Evolutionary conservation across 2,888 invertebrate species (phyloP), one percentile per base, ranked within the genome.

Genomic region (Erebia aethiops): DNA sequence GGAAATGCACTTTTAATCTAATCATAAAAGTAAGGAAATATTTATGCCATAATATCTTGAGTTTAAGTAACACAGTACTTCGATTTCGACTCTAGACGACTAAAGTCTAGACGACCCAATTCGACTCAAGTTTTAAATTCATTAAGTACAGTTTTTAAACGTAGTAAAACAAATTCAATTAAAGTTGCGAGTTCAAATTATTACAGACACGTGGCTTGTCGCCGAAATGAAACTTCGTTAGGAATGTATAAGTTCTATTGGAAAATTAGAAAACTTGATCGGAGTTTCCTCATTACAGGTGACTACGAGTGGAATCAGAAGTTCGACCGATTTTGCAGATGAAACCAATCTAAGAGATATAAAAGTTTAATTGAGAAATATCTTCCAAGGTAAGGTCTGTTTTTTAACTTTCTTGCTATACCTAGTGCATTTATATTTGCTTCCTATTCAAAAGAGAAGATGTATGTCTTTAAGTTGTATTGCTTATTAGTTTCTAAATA

Each of bases 201-300:
- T 72, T 67, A 68, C 69, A 69, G 72, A 73, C 72, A 73, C 72
- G 75, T 71, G 71, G 71, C 70, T 67, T 67, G 69, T 71, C 72
- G 70, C 72, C 71, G 71, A 65, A 75, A 75, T 74, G 74, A 74
- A 79, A 78, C 73, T 81, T 72, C 74, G 78, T 80, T 80, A 74
- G 85, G 85, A 85, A 88, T 89, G 85, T 86, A 86, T 84, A 89
- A 89, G 84, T 87, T 87, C 85, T 80, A 87, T 88, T 84, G 85
- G 89, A 85, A 91, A 90, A 91, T 91, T 91, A 89, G 88, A 90
- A 91, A 92, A 91, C 87, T 92, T 88, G 74, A 74, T 74, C 77
- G 73, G 71, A 73, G 64, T 73, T 72, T 73, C 77, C 79, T 81
- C 82, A 82, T 85, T 87, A 84, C 84, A 87, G 87, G 84, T 86